Percentiles rank a stretch among this genome's conserved stretches.
Evolutionary conservation across 2,113 vertebrate genomes (phyloP).

Genomic region (Mus spicilegus): DNA sequence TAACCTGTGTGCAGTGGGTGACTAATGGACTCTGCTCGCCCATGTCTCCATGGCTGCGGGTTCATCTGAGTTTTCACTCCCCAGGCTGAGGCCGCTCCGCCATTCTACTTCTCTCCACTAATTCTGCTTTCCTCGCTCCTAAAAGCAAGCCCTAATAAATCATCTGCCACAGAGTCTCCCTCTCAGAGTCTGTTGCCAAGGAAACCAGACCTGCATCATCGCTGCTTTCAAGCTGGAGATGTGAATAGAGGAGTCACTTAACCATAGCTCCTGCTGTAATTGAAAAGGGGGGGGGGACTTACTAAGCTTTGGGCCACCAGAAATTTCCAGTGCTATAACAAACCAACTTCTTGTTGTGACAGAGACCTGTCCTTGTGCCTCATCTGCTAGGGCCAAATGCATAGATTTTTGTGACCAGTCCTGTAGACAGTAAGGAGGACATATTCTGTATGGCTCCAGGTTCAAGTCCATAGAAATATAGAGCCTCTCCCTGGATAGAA

Average conservation of each 20-base stretch:
- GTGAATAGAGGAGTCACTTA: constrained; percentile 71
- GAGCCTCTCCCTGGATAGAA: background rate
- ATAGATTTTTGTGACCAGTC: constrained; percentile 8
- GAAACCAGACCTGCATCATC: constrained; percentile 70
- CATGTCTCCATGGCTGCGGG: background rate
- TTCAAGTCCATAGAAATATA: background rate
- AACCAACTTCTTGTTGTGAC: background rate
- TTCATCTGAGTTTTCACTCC: background rate
- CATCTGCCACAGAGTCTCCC: constrained; percentile 57
- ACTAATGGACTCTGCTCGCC: background rate
- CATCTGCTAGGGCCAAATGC: background rate
- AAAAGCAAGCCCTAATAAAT: constrained; percentile 73
- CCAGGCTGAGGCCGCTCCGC: background rate
- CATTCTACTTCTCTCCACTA: constrained; percentile 18
- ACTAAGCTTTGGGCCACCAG: background rate
- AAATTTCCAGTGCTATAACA: background rate
- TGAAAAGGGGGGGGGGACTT: background rate
- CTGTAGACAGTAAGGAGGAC: background rate
- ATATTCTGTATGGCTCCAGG: constrained; percentile 1
- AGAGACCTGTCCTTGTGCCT: background rate
- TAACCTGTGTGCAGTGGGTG: background rate
- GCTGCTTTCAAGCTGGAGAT: constrained; percentile 57
- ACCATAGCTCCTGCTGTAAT: constrained; percentile 40
- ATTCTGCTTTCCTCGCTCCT: constrained; percentile 29
- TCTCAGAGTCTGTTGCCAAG: constrained; percentile 70